These are phyloP conservation scores for Gortyna flavago DNA, from an alignment of 2,888 invertebrate genomes.

Conservation along the genomic window DNA sequence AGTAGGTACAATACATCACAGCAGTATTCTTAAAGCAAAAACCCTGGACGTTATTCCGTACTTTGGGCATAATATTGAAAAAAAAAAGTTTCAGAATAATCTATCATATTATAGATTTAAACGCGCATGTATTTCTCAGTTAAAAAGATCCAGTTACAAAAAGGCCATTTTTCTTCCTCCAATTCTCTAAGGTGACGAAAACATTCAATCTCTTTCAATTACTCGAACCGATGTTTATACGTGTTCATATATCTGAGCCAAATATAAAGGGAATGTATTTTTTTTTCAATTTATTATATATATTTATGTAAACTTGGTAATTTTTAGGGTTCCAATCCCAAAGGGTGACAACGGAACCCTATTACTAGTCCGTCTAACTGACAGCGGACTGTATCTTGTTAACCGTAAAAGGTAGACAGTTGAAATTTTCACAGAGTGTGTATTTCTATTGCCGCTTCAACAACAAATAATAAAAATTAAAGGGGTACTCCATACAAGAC, in stretches of 20 bases:
- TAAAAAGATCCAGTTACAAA: not conserved
- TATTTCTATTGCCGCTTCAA: too few relatives aligned
- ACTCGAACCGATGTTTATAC: not conserved
- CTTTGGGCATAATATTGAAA: not conserved
- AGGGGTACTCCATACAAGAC: too few relatives aligned
- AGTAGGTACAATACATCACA: not conserved
- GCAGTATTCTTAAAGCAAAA: too few relatives aligned
- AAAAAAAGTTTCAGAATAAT: not conserved
- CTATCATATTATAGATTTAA: not conserved
- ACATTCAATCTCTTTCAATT: not conserved
- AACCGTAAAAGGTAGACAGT: not conserved
- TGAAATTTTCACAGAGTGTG: too few relatives aligned
- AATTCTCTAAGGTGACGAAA: not conserved
- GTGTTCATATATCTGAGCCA: not conserved
- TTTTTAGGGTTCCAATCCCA: not conserved
- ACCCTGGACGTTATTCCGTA: not conserved
- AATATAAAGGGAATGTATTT: not conserved
- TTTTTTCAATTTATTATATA: slow-evolving; percentile 4
- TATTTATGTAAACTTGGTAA: too few relatives aligned
- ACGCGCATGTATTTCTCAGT: not conserved
- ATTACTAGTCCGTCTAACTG: too few relatives aligned
- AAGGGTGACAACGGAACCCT: not conserved
- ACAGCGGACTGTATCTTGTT: too few relatives aligned
- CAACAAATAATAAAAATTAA: too few relatives aligned
- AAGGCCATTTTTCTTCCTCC: not conserved